Base-by-base conservation (phyloP, 2,797 vertebrate species). In the Cuniculus paca region DNA sequence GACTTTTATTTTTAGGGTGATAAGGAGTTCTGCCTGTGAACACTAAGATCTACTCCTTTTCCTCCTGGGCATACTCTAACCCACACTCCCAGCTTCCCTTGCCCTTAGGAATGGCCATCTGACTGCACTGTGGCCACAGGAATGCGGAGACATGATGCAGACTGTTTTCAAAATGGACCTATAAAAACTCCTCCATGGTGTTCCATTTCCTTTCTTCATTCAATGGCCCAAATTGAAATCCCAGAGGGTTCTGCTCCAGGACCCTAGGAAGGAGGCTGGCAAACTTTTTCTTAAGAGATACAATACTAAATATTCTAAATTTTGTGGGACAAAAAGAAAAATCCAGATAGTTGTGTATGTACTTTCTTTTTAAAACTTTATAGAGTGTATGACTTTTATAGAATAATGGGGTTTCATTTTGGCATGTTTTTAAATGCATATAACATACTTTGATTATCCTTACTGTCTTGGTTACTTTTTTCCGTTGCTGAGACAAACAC, bases 81-180 rank as follows among this genome's bases (percentile, higher is more conserved):
- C n/a, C 31, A 1, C 1, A 8, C 16, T 34, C 45, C 45, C 90
- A 19, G 26, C 20, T 36, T 39, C 17, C 54, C 54, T 39, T 52
- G 75, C 50, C 48, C 5, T 12, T 45, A 31, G 3, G 3, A 31
- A 13, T 2, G 48, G 63, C 80, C 45, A 24, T 28, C 7, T 90
- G 80, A 16, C 63, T 56, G 77, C 11, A 28, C 48, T 60, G 58
- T 42, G 26, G 58, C 58, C 34, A 19, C 12, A 24, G 11, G 24
- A 39, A 45, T 0, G 0, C 11, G 17, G 31, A 28, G 54, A 19
- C 52, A 24, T 12, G 14, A 24, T 3, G 5, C 24, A 10, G 0
- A 14, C 11, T 3, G 5, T 78, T 61, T 78, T 20, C 24, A 31
- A 39, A 45, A 14, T 26, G 13, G 52, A 60, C 17, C 65, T 31